A percentile compares a stretch with the other conserved stretches of the same genome.
These are phyloP conservation scores for Phalanger gymnotis DNA, from an alignment of 2,797 vertebrate genomes.

Conservation along the genomic window DNA sequence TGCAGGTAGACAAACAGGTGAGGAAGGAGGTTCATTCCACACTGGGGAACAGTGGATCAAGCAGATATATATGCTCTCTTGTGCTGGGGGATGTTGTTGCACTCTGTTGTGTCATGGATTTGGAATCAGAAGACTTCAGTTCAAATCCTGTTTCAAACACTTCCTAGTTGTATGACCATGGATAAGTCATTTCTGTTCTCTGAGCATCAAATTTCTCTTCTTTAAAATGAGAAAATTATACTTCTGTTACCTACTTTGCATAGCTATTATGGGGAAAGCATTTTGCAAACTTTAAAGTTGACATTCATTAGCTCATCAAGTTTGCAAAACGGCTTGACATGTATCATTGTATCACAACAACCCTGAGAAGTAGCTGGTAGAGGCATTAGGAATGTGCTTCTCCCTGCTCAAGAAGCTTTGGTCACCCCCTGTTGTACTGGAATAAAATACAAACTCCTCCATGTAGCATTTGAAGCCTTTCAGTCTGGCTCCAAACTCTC, in stretches of 20 bases:
- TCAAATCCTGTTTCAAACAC: neutral
- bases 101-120: neutral
- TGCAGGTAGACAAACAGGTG: slow-evolving; percentile 89
- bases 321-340: neutral
- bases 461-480: neutral
- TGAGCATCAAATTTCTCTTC: neutral
- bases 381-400: neutral
- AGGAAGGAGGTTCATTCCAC: slow-evolving; percentile 4
- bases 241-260: neutral
- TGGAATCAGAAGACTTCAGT: neutral
- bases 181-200: neutral
- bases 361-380: neutral
- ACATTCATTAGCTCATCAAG: neutral
- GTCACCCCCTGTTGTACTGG: neutral
- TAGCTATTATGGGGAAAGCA: neutral
- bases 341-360: neutral
- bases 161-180: neutral
- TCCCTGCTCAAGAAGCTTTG: neutral
- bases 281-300: neutral
- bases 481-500: neutral
- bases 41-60: neutral
- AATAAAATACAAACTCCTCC: neutral
- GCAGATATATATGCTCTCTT: neutral
- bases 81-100: neutral
- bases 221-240: neutral